These are phyloP conservation scores for Petrolisthes manimaculis DNA, from an alignment of 2,888 invertebrate genomes.

Conservation along the genomic window DNA sequence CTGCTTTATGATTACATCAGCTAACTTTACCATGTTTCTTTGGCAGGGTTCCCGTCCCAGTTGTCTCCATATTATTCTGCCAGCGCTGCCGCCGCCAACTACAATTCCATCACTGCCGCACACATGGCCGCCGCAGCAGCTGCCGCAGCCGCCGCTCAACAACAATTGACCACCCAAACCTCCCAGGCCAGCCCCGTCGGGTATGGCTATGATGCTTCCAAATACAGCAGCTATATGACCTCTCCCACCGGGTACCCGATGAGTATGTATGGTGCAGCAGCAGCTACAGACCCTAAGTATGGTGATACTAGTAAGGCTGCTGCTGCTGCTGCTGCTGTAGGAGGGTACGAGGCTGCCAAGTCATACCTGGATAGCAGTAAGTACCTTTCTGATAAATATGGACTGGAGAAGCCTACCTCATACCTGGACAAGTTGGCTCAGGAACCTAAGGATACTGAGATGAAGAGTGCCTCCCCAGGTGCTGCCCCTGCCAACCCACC, in stretches of 20 bases:
- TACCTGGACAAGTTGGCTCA: conserved; percentile 58
- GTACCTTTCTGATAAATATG: conserved; percentile 57
- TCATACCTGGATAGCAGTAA: conserved; percentile 60
- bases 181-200: conserved; percentile 49
- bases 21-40: conserved; percentile 20
- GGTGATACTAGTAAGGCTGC: conserved; percentile 58
- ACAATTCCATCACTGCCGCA: conserved; percentile 64
- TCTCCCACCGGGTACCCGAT: conserved; percentile 59
- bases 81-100: conserved; percentile 58
- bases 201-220: conserved; percentile 62
- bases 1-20: background rate
- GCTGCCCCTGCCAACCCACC: background rate
- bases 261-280: conserved; percentile 55
- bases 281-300: conserved; percentile 52
- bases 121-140: conserved; percentile 65
- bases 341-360: conserved; percentile 60
- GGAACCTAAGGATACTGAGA: conserved; percentile 63
- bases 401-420: conserved; percentile 50
- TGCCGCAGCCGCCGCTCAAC: conserved; percentile 65
- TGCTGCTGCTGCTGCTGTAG: conserved; percentile 56
- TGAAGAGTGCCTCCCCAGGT: conserved; percentile 63
- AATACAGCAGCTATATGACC: conserved; percentile 62
- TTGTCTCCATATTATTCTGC: conserved; percentile 60
- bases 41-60: conserved; percentile 63
- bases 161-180: conserved; percentile 50